Percentiles rank a stretch among this genome's conserved stretches.
phyloP scores from a whole-genome alignment of 2,797 vertebrate genomes.

The Sandelia bainsii region DNA sequence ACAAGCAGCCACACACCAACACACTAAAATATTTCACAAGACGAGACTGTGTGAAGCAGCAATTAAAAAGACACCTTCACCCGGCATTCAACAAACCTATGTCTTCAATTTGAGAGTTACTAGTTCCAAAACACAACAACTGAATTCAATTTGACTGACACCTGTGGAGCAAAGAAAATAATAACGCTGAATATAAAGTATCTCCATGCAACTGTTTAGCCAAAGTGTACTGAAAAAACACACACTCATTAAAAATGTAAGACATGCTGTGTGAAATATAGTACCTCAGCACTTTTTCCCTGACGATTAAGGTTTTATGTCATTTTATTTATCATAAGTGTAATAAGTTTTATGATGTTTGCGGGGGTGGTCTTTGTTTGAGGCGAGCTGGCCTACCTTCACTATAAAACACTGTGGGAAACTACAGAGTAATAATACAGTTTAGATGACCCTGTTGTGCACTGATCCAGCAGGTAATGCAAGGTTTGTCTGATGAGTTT shows the following conservation, averaged over 20 bases:
- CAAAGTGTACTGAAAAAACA: not conserved
- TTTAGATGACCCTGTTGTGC: conserved; percentile 36
- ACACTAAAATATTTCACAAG: conserved; percentile 24
- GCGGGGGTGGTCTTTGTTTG: conserved; percentile 26
- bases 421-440: conserved; percentile 25
- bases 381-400: conserved; percentile 13
- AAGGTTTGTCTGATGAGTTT: conserved; percentile 8
- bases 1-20: conserved; percentile 23
- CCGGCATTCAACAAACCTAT: conserved; percentile 2
- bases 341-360: conserved; percentile 44
- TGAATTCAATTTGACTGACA: conserved; percentile 11
- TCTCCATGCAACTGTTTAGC: not conserved
- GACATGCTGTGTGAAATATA: conserved; percentile 19
- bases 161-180: not conserved
- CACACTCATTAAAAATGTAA: conserved; percentile 16
- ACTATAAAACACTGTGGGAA: conserved; percentile 42
- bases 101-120: not conserved
- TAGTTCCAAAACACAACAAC: conserved; percentile 12
- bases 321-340: conserved; percentile 40
- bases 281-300: conserved; percentile 8
- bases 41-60: conserved; percentile 10
- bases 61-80: conserved; percentile 20
- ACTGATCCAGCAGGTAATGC: conserved; percentile 10
- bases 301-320: conserved; percentile 30
- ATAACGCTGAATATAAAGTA: not conserved